These are phyloP conservation scores for Rotaria sp. DNA, from an alignment of 2,888 invertebrate species.

Conservation along the genomic window DNA sequence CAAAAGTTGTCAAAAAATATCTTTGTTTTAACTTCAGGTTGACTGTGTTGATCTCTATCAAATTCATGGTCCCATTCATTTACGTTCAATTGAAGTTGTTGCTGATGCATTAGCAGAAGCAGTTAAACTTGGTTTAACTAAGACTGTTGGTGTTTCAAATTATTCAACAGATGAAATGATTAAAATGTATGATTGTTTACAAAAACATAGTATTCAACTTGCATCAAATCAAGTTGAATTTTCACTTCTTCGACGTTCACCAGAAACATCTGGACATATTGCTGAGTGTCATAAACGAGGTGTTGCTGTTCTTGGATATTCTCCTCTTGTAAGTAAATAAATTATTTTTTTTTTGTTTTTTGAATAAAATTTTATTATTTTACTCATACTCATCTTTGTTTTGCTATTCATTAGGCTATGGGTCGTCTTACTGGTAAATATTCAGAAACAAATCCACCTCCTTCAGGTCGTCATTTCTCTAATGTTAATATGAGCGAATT, in stretches of 20 bases:
- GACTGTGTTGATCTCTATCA: slow-evolving; percentile 4
- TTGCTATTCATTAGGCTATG: neutral
- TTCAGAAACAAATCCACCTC: neutral
- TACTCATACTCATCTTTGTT: no score
- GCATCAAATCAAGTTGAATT: slow-evolving; percentile 27
- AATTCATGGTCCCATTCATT: neutral
- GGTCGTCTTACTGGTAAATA: slow-evolving; percentile 18
- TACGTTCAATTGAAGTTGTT: slow-evolving; percentile 27
- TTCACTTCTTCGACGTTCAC: slow-evolving; percentile 13
- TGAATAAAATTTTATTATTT: no score
- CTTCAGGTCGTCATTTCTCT: neutral
- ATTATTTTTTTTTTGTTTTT: no score
- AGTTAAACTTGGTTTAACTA: neutral
- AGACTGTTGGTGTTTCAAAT: slow-evolving; percentile 9
- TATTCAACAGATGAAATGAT: slow-evolving; percentile 6
- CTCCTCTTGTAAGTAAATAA: neutral
- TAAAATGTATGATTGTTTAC: slow-evolving; percentile 27
- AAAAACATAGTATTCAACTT: slow-evolving; percentile 27
- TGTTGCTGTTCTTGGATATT: slow-evolving; percentile 14
- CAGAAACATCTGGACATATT: slow-evolving; percentile 4
- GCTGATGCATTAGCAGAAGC: slow-evolving; percentile 20
- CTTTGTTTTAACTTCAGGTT: neutral
- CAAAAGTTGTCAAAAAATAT: no score
- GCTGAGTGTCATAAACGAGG: slow-evolving; percentile 24
- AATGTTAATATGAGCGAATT: neutral